A percentile compares a stretch with the other conserved stretches of the same genome.
Conservation (phyloP, 2,797 vertebrate species). For the Vireo griseus region DNA sequence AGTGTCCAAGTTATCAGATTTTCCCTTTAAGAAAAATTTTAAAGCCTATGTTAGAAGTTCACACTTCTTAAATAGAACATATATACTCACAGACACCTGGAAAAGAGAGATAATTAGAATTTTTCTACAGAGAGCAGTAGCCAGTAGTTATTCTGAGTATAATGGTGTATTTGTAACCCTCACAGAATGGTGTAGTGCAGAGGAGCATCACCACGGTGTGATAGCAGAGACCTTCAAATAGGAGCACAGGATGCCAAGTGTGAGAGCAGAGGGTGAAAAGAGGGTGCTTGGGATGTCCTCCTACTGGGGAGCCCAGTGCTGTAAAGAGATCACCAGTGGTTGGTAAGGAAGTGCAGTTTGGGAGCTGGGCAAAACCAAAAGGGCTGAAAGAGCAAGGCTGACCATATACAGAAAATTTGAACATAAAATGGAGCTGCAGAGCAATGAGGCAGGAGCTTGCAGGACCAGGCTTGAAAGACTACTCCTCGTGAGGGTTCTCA, state of each 20-base stretch:
- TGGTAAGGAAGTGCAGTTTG: not conserved
- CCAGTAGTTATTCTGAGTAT: not conserved
- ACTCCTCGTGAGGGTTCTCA: not conserved
- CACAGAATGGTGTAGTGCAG: fast-evolving
- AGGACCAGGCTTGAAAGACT: not conserved
- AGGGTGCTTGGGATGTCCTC: not conserved
- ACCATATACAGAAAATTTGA: not conserved
- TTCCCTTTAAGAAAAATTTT: not conserved
- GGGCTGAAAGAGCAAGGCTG: not conserved
- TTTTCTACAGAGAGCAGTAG: not conserved
- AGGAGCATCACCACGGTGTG: fast-evolving
- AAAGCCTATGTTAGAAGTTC: not conserved
- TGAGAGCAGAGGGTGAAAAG: not conserved
- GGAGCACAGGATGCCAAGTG: not conserved
- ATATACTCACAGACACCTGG: not conserved
- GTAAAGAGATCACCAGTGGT: not conserved
- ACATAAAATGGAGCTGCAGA: not conserved
- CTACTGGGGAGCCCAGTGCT: not conserved
- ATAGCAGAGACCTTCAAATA: not conserved
- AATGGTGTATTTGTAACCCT: not conserved
- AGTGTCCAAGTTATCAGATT: not conserved
- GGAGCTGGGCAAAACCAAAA: not conserved
- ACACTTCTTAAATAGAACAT: not conserved
- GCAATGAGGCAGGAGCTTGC: not conserved
- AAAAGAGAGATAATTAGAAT: not conserved